A percentile compares a stretch with the other conserved stretches of the same genome.
Evolutionary conservation across 64 coral and sea anemone species (phyloP).

Genomic region (Orbicella faveolata): DNA sequence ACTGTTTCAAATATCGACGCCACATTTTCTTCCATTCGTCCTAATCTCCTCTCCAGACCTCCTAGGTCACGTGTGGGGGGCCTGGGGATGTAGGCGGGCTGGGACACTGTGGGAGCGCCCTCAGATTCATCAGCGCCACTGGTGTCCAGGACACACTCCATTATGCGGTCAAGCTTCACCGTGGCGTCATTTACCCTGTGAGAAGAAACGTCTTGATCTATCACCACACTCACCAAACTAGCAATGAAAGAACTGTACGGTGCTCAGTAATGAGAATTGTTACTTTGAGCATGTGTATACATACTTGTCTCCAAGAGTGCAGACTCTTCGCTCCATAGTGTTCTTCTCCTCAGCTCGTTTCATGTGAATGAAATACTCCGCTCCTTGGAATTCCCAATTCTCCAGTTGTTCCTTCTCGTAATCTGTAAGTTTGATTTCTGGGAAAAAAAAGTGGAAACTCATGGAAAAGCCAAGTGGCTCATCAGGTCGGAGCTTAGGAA

Average conservation of each 20-base stretch:
- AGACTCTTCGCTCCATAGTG: conserved; percentile 76
- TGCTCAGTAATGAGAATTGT: too few relatives aligned
- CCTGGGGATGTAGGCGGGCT: neutral
- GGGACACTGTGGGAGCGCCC: neutral
- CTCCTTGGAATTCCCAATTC: conserved; percentile 90
- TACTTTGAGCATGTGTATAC: too few relatives aligned
- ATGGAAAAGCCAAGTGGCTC: too few relatives aligned
- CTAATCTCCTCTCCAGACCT: conserved; percentile 53
- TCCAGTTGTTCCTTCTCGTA: conserved; percentile 77
- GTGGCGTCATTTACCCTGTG: conserved; percentile 64
- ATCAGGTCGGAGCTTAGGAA: too few relatives aligned
- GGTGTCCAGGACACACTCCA: conserved; percentile 61
- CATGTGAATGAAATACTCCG: conserved; percentile 57
- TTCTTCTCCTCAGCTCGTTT: conserved; percentile 55
- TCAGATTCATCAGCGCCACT: neutral
- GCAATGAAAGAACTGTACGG: too few relatives aligned
- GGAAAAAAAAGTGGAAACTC: neutral
- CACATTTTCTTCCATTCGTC: conserved; percentile 65
- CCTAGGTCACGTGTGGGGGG: conserved; percentile 6
- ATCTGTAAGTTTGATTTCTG: conserved; percentile 77
- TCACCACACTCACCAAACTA: neutral
- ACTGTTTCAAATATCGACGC: conserved; percentile 45
- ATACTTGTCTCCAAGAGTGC: conserved; percentile 73
- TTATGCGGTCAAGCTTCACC: conserved; percentile 72
- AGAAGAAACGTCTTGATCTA: neutral